Evolutionary conservation across 2,888 invertebrate species (phyloP).

Genomic region (Tortrix viridana): DNA sequence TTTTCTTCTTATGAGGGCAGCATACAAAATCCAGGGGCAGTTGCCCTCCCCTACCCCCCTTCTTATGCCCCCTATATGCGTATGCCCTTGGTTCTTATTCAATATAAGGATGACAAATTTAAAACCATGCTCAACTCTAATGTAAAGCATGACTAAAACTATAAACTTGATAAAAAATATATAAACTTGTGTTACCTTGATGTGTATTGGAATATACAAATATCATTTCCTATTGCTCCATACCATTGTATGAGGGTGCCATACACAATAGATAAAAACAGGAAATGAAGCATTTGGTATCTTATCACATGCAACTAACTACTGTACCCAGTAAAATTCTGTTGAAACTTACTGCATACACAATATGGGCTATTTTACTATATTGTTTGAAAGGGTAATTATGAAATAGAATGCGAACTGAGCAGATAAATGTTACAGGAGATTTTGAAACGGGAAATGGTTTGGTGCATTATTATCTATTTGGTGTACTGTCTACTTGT

Average conservation of each 20-base stretch:
- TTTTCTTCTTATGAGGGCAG: too few relatives aligned
- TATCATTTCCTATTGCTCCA: not conserved
- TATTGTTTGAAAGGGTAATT: conserved; percentile 11
- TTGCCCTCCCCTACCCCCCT: too few relatives aligned
- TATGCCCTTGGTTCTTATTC: too few relatives aligned
- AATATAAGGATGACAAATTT: too few relatives aligned
- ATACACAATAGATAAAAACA: conserved; percentile 51
- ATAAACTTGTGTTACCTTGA: too few relatives aligned
- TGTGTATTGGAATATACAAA: too few relatives aligned
- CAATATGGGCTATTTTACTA: conserved; percentile 2
- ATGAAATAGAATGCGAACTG: conserved; percentile 35
- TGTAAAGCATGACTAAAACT: too few relatives aligned
- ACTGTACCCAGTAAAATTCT: conserved; percentile 2
- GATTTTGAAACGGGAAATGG: conserved; percentile 47
- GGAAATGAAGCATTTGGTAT: conserved; percentile 55
- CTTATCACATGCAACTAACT: conserved; percentile 48
- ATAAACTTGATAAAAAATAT: too few relatives aligned
- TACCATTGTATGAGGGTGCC: conserved; percentile 21
- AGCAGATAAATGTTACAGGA: conserved; percentile 48
- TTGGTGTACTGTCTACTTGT: conserved; percentile 6
- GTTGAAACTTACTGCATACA: not conserved
- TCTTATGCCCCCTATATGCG: too few relatives aligned
- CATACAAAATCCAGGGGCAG: too few relatives aligned
- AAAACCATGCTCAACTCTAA: too few relatives aligned
- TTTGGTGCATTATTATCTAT: conserved; percentile 37